Evolutionary conservation across 2,113 vertebrate species (phyloP).

Genomic region (Sterrhoptilus dennistouni): DNA sequence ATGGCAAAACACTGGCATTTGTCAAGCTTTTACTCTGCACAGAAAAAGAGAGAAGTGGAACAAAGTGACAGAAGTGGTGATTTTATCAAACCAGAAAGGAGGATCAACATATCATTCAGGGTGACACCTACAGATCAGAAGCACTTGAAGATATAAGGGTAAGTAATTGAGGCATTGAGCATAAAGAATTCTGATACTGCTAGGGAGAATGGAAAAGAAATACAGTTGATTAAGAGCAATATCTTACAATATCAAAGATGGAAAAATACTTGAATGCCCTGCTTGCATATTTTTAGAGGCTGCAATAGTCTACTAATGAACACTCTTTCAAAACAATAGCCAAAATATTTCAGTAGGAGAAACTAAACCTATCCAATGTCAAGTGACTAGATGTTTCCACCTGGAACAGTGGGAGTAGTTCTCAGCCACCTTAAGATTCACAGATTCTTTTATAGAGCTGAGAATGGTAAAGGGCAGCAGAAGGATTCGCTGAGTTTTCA

Average conservation of each 20-base stretch:
- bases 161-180: neutral
- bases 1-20: neutral
- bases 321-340: neutral
- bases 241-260: neutral
- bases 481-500: neutral
- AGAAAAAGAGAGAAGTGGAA: neutral
- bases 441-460: neutral
- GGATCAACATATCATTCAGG: neutral
- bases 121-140: neutral
- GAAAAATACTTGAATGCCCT: neutral
- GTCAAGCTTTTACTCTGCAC: neutral
- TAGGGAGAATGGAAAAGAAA: neutral
- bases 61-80: neutral
- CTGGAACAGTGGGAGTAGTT: neutral
- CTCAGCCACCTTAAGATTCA: neutral
- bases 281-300: neutral
- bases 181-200: neutral
- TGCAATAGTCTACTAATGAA: neutral
- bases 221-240: neutral
- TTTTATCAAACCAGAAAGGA: neutral
- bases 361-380: neutral
- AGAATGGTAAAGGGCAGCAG: neutral
- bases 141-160: neutral
- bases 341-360: neutral
- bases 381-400: neutral